A percentile compares a stretch with the other conserved stretches of the same genome.
phyloP scores from a whole-genome alignment of 2,888 invertebrate species.

The Thereva unica region DNA sequence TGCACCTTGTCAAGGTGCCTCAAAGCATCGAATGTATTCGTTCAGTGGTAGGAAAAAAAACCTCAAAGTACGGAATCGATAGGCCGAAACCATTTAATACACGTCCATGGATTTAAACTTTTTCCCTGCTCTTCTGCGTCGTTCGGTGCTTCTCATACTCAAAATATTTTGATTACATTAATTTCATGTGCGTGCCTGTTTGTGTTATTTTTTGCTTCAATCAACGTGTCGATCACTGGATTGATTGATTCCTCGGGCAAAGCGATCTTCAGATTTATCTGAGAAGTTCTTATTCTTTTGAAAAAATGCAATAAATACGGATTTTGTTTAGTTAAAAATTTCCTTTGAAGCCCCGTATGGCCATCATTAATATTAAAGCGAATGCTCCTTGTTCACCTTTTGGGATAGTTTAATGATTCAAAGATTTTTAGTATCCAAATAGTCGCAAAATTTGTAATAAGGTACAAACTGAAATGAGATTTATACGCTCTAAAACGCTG shows the following conservation, averaged over 20 bases:
- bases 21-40: too few relatives aligned
- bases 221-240: conserved; percentile 48
- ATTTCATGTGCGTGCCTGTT: conserved; percentile 46
- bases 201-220: conserved; percentile 48
- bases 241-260: conserved; percentile 48
- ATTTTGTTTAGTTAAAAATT: conserved; percentile 40
- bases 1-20: conserved; percentile 32
- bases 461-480: too few relatives aligned
- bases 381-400: conserved; percentile 4
- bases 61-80: not conserved
- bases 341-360: conserved; percentile 36
- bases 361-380: conserved; percentile 2
- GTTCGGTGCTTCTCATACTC: conserved; percentile 28
- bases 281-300: conserved; percentile 23
- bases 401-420: too few relatives aligned
- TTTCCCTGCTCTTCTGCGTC: conserved; percentile 8
- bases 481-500: too few relatives aligned
- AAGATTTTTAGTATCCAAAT: too few relatives aligned
- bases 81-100: conserved; percentile 1
- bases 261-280: conserved; percentile 21
- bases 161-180: conserved; percentile 48
- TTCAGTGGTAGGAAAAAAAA: not conserved
- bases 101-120: not conserved
- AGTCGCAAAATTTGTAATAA: too few relatives aligned
- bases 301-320: conserved; percentile 40